Percentiles rank a stretch among this genome's conserved stretches.
Conservation (phyloP, 2,797 vertebrate species). For the Semotilus atromaculatus region DNA sequence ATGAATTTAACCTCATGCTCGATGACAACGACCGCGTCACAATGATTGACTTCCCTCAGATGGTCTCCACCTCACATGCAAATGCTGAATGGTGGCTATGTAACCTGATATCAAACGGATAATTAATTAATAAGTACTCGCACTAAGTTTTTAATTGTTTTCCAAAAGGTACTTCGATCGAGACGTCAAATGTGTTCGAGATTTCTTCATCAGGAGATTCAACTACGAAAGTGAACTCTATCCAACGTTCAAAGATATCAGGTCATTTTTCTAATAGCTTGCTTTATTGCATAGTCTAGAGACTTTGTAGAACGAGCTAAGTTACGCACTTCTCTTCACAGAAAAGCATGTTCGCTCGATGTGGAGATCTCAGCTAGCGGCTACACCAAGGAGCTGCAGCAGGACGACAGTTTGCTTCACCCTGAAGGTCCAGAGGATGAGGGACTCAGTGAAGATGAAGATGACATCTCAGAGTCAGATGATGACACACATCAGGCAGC, state of each 20-base stretch:
- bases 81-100: conserved; percentile 89
- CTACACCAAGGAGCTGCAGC: conserved; percentile 88
- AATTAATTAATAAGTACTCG: not conserved
- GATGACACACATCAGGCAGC: conserved; percentile 50
- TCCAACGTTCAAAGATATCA: conserved; percentile 90
- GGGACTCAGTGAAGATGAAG: conserved; percentile 59
- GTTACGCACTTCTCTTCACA: conserved; percentile 59
- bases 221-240: conserved; percentile 94
- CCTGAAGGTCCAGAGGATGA: conserved; percentile 79
- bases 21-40: conserved; percentile 90
- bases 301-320: not conserved
- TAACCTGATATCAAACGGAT: not conserved
- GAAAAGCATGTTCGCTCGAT: conserved; percentile 87
- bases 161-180: conserved; percentile 93
- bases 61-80: conserved; percentile 93
- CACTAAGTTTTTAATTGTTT: conserved; percentile 18
- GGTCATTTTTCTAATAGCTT: conserved; percentile 73
- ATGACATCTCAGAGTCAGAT: conserved; percentile 29
- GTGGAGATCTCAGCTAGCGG: conserved; percentile 93
- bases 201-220: conserved; percentile 91
- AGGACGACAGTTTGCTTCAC: conserved; percentile 82
- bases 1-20: conserved; percentile 96
- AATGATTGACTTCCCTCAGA: conserved; percentile 98
- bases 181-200: conserved; percentile 93
- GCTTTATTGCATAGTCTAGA: not conserved